Evolutionary conservation across 1,140 invertebrate genomes (phyloP), one percentile per base, ranked within the genome.

Genomic region (Leptopilina clavipes): DNA sequence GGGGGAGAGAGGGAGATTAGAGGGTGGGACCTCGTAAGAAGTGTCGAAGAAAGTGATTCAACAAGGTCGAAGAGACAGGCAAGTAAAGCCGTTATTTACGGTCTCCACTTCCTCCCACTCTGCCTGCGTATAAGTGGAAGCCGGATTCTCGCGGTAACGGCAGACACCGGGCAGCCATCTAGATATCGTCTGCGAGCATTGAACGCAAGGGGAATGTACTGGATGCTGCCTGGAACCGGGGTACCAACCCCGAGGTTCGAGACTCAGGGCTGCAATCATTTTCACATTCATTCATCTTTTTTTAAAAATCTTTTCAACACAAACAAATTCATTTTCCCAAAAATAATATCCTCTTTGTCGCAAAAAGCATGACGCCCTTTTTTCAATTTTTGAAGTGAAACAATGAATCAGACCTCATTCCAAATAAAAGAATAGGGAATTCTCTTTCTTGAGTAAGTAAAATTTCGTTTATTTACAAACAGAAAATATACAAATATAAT

Each of bases 151-250:
- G 74, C 70, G 76, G 77, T 77, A 77, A 43, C 76, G 78, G 79
- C 79, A 85, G 84, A 86, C 84, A 81, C 80, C 74, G 76, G 74
- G 79, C 82, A 86, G 80, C 81, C 82, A 86, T 86, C 82, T 86
- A 83, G 86, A 87, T 84, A 86, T 83, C 83, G 76, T 83, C 75
- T 79, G 78, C 80, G 85, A 83, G 75, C 86, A 78, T 87, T 86
- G 86, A 87, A 86, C 86, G 86, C 82, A 74, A 76, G 83, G 81
- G 84, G 83, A 86, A 87, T 86, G 85, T 78, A 87, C 86, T 85
- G 80, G 76, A 77, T 79, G 70, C 76, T 72, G 71, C 72, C 70
- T 71, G 72, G 72, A 74, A 76, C 75, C 72, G 79, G 83, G 82
- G 82, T 85, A 86, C 83, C 84, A 84, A 86, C 86, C 86, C 86